Evolutionary conservation across 2,797 vertebrate species (phyloP), one percentile per base, ranked within the genome.

Genomic region (Ctenochaetus hawaiiensis): DNA sequence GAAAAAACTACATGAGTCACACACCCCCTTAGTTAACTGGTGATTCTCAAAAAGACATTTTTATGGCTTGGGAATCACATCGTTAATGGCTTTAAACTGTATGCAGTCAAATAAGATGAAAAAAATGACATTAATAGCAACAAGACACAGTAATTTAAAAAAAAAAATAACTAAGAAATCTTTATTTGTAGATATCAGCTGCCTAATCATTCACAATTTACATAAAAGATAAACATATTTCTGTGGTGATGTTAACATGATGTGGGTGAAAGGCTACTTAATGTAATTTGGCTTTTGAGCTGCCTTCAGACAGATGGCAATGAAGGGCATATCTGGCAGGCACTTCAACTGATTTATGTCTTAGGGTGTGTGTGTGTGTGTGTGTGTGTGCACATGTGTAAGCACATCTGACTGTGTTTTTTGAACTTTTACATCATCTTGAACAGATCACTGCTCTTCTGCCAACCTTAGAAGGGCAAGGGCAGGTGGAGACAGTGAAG

Each of bases 241-340:
- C 49, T 51, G 9, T 51, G 30, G 30, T 18, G n/a, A 51, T 84
- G 61, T 71, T 72, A 72, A 60, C 48, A 44, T 23, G 53, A 18
- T 74, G 59, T 45, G 56, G n/a, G 22, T 57, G 45, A 73, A 76
- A 79, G 74, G 62, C 62, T 43, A 44, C 17, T 13, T 23, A 77
- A 58, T 71, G 17, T 43, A 13, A 56, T 51, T 75, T 14, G 26
- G 18, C 52, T 71, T 73, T 62, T 65, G 74, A 71, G 67, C 44
- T 65, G 56, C 64, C 20, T 72, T 77, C 51, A 77, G 20, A 82
- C 89, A 91, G 87, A 91, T 91, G 90, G 86, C 58, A 81, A 68
- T 58, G 81, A 81, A 81, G 85, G 86, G 74, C 84, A 87, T 75
- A 82, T 89, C 82, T 91, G 26, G 85, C 81, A 73, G 83, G 69